A percentile compares a stretch with the other conserved stretches of the same genome.
Evolutionary conservation across 30 jellyfish, hydroid and myxozoan species (phyloP).

Genomic region (Turritopsis rubra): DNA sequence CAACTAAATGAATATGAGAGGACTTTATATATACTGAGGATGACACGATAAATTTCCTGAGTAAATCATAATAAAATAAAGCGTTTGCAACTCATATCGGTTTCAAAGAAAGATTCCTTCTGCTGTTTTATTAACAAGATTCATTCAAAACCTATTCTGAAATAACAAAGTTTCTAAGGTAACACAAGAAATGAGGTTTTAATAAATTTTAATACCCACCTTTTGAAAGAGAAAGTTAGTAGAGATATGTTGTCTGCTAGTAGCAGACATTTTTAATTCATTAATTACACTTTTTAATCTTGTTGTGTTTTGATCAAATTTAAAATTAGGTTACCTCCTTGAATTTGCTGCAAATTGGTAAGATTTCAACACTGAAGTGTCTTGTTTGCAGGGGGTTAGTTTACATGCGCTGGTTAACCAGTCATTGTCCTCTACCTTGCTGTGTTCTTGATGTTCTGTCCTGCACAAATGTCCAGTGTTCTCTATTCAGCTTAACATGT

Average conservation of each 20-base stretch:
- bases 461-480: no score
- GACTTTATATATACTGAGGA: no score
- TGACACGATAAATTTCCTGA: no score
- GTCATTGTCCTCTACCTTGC: not conserved
- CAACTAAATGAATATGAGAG: no score
- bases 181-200: not conserved
- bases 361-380: not conserved
- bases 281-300: not conserved
- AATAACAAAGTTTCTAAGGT: not conserved
- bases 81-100: no score
- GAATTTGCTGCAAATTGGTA: not conserved
- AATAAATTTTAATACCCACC: not conserved
- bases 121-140: not conserved
- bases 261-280: not conserved
- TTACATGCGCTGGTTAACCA: not conserved
- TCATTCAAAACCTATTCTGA: not conserved
- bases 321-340: not conserved
- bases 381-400: not conserved
- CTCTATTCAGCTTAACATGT: no score
- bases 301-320: not conserved
- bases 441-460: no score
- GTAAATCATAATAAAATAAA: no score
- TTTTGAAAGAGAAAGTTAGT: not conserved
- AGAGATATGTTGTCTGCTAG: not conserved
- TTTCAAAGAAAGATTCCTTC: not conserved